A percentile compares a stretch with the other conserved stretches of the same genome.
phyloP scores from a whole-genome alignment of 2,113 vertebrate species.

The Rhinichthys klamathensis region DNA sequence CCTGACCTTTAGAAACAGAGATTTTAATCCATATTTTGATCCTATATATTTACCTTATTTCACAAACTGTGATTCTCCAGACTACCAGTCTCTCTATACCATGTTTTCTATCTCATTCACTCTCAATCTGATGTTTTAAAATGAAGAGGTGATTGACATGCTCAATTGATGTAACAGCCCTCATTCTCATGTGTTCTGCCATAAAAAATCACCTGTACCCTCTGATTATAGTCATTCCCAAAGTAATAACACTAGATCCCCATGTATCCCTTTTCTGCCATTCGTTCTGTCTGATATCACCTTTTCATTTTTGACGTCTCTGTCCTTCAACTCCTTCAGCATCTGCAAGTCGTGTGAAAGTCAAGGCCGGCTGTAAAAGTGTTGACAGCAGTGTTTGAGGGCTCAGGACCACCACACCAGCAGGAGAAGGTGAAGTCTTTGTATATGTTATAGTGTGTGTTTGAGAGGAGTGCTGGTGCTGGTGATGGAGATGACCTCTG shows the following conservation, averaged over 20 bases:
- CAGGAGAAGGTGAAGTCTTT: slow-evolving; percentile 59
- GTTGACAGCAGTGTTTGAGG: slow-evolving; percentile 73
- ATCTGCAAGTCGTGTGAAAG: slow-evolving; percentile 59
- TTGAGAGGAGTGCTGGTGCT: slow-evolving; percentile 54
- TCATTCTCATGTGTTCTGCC: slow-evolving; percentile 13
- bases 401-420: slow-evolving; percentile 64
- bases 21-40: slow-evolving; percentile 18
- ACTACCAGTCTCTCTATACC: not conserved
- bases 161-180: slow-evolving; percentile 25
- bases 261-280: not conserved
- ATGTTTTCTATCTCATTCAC: slow-evolving; percentile 11
- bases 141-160: not conserved
- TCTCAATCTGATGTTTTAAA: not conserved
- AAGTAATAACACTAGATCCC: not conserved
- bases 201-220: not conserved
- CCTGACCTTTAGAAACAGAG: slow-evolving; percentile 38
- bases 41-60: slow-evolving; percentile 26
- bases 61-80: not conserved
- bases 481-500: slow-evolving; percentile 74
- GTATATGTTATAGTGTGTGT: slow-evolving; percentile 44
- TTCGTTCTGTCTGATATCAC: slow-evolving; percentile 37
- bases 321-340: slow-evolving; percentile 57
- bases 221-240: not conserved
- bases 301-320: slow-evolving; percentile 47
- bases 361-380: slow-evolving; percentile 68